Evolutionary conservation across 2,113 vertebrate genomes (phyloP).

Genomic region (Thryonomys swinderianus): DNA sequence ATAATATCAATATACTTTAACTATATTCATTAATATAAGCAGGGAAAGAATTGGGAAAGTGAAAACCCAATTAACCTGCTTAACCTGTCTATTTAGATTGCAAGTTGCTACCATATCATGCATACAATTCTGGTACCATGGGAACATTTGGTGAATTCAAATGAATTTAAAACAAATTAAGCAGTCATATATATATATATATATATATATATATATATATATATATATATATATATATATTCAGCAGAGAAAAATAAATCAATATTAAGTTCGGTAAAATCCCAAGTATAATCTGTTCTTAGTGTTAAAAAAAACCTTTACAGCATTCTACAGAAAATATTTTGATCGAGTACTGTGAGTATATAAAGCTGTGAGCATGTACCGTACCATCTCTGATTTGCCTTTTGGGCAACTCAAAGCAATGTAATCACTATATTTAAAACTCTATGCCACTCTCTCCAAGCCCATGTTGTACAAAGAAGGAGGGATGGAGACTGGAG

Average conservation of each 20-base stretch:
- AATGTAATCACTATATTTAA: neutral
- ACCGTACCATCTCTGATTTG: neutral
- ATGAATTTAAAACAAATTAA: constrained; percentile 43
- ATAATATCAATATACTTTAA: constrained; percentile 76
- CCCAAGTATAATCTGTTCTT: constrained; percentile 1
- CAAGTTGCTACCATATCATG: constrained; percentile 58
- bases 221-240: too few species aligned
- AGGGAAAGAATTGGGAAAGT: constrained; percentile 64
- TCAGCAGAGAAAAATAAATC: constrained; percentile 6
- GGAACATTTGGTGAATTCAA: constrained; percentile 60
- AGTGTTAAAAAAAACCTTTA: neutral
- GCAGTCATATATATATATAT: constrained; percentile 33
- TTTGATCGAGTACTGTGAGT: neutral
- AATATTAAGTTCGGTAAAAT: constrained; percentile 29
- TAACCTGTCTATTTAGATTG: constrained; percentile 65
- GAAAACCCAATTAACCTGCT: constrained; percentile 36
- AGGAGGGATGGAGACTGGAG: neutral
- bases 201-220: too few species aligned
- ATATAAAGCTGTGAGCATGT: neutral
- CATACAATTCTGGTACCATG: constrained; percentile 61
- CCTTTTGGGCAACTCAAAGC: neutral
- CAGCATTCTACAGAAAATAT: neutral
- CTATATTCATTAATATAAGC: constrained; percentile 76
- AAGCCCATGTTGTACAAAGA: neutral
- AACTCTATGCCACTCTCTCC: accelerated